These are phyloP conservation scores for Deilephila porcellus DNA, from an alignment of 2,888 invertebrate species.

Conservation along the genomic window DNA sequence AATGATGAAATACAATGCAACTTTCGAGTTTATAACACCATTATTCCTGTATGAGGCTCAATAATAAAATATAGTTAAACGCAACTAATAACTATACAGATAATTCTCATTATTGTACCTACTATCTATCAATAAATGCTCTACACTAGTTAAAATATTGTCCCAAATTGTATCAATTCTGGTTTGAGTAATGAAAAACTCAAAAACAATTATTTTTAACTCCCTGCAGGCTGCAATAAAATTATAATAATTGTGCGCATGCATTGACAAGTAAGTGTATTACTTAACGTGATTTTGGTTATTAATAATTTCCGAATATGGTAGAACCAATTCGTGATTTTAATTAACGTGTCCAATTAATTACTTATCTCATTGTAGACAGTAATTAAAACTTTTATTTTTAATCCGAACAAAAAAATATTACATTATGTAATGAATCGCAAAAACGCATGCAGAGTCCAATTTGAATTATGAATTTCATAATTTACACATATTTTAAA, in stretches of 20 bases:
- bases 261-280: conserved; percentile 6
- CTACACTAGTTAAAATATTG: too few relatives aligned
- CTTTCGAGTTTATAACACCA: too few relatives aligned
- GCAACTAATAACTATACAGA: too few relatives aligned
- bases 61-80: too few relatives aligned
- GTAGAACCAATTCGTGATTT: background rate
- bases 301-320: conserved; percentile 9
- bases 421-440: background rate
- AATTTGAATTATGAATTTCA: background rate
- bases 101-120: too few relatives aligned
- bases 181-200: too few relatives aligned
- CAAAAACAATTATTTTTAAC: background rate
- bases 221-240: background rate
- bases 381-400: background rate
- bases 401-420: background rate
- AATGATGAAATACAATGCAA: too few relatives aligned
- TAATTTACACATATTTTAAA: background rate
- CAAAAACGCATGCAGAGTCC: background rate
- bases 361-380: background rate
- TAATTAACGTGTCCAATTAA: background rate
- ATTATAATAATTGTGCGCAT: conserved; percentile 18
- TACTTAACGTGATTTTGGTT: background rate
- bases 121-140: too few relatives aligned
- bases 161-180: too few relatives aligned
- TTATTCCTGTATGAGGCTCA: too few relatives aligned